Percentiles rank a stretch among this genome's conserved stretches.
Evolutionary conservation across 1,140 invertebrate genomes (phyloP).

Genomic region (Brachionus asplanchnoidis): DNA sequence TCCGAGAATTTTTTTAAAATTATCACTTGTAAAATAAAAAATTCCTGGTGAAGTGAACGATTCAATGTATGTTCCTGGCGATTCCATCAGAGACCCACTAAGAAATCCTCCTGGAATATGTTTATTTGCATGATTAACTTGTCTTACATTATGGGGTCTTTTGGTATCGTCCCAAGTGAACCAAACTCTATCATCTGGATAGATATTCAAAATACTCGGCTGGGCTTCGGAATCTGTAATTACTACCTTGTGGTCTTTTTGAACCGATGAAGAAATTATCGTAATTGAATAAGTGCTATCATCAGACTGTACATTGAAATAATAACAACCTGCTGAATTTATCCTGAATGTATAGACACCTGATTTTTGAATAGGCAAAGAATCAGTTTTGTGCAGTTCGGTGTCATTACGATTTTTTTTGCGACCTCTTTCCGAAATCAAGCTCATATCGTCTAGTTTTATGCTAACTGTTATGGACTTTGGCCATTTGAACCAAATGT

Average conservation of each 20-base stretch:
- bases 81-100: constrained; percentile 52
- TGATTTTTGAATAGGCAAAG: background rate
- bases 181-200: constrained; percentile 55
- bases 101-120: constrained; percentile 51
- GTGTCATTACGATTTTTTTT: background rate
- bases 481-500: constrained; percentile 55
- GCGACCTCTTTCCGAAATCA: constrained; percentile 45
- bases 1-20: constrained; percentile 51
- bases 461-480: constrained; percentile 45
- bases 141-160: constrained; percentile 54
- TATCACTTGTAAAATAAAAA: constrained; percentile 54
- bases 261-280: constrained; percentile 37
- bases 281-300: background rate
- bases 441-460: constrained; percentile 46
- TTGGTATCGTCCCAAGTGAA: constrained; percentile 56
- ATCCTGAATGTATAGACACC: background rate
- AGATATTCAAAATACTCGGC: constrained; percentile 52
- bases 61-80: constrained; percentile 54
- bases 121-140: constrained; percentile 52
- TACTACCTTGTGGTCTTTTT: constrained; percentile 55
- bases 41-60: constrained; percentile 52
- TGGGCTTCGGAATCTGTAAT: constrained; percentile 55
- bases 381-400: background rate
- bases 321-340: constrained; percentile 18
- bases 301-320: background rate